Conservation (phyloP, 2,113 vertebrate species). For the Hydrolagus affinis region DNA sequence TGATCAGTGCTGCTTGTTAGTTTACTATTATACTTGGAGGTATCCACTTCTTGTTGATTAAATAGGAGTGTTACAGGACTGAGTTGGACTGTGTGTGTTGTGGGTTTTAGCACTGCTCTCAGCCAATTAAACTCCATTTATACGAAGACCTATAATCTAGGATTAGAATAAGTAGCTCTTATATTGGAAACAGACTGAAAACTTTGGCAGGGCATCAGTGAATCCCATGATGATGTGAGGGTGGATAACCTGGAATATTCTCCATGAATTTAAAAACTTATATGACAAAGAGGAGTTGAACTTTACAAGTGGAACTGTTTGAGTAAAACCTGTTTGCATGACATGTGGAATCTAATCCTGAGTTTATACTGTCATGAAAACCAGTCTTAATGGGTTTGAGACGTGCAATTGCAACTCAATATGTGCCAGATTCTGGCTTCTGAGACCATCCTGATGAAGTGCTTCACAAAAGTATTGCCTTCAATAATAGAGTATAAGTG, state of each 20-base stretch:
- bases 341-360: not conserved
- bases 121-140: conserved; percentile 33
- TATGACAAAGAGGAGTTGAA: not conserved
- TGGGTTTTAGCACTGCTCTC: conserved; percentile 20
- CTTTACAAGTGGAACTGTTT: not conserved
- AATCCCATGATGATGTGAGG: conserved; percentile 17
- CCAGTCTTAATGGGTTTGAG: no score
- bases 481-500: no score
- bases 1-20: conserved; percentile 19
- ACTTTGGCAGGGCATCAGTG: conserved; percentile 31
- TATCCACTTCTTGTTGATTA: conserved; percentile 26
- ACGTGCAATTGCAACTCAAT: no score
- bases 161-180: conserved; percentile 28
- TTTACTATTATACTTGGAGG: conserved; percentile 22
- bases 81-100: conserved; percentile 6
- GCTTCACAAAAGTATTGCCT: no score
- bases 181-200: conserved; percentile 28
- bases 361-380: no score
- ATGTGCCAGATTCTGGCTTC: no score
- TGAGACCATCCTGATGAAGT: no score
- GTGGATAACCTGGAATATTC: conserved; percentile 19
- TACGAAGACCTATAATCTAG: conserved; percentile 31
- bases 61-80: conserved; percentile 26
- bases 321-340: not conserved
- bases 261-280: conserved; percentile 15